Evolutionary conservation across 2,797 vertebrate species (phyloP).

Genomic region (Chelmon rostratus): DNA sequence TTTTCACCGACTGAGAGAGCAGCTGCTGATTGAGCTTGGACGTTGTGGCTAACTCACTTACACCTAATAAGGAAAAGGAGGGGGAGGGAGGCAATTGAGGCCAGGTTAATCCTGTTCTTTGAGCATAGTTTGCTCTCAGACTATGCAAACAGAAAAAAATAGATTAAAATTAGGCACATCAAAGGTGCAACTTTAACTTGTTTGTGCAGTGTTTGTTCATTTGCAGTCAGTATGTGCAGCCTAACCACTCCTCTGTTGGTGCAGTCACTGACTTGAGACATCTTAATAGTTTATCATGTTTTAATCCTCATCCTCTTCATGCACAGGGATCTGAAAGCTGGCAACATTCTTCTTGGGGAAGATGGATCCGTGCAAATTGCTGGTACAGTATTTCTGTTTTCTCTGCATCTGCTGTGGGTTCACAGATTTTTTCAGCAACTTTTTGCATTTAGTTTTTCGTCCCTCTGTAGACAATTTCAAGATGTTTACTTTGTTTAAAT

Average conservation of each 20-base stretch:
- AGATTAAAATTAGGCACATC: constrained; percentile 23
- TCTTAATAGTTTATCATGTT: constrained; percentile 20
- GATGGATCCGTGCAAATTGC: constrained; percentile 96
- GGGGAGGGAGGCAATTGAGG: background rate
- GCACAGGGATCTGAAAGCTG: constrained; percentile 94
- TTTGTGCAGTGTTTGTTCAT: constrained; percentile 32
- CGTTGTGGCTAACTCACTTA: constrained; percentile 55
- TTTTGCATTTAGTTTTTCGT: background rate
- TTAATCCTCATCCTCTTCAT: constrained; percentile 37
- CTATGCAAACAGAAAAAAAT: constrained; percentile 45
- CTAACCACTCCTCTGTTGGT: constrained; percentile 9
- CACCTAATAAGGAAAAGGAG: constrained; percentile 19
- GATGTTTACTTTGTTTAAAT: no score
- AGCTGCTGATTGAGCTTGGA: constrained; percentile 55
- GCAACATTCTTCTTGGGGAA: constrained; percentile 96
- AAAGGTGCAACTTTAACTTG: constrained; percentile 30
- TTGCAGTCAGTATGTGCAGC: background rate
- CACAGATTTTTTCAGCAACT: background rate
- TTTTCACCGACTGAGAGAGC: constrained; percentile 16
- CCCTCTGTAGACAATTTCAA: background rate
- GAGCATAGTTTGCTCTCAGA: constrained; percentile 14
- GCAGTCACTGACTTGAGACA: constrained; percentile 11
- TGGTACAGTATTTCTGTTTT: constrained; percentile 81
- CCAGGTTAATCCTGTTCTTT: constrained; percentile 36
- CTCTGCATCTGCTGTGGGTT: background rate